phyloP scores from a whole-genome alignment of 2,888 invertebrate species.

The Euphydryas editha region DNA sequence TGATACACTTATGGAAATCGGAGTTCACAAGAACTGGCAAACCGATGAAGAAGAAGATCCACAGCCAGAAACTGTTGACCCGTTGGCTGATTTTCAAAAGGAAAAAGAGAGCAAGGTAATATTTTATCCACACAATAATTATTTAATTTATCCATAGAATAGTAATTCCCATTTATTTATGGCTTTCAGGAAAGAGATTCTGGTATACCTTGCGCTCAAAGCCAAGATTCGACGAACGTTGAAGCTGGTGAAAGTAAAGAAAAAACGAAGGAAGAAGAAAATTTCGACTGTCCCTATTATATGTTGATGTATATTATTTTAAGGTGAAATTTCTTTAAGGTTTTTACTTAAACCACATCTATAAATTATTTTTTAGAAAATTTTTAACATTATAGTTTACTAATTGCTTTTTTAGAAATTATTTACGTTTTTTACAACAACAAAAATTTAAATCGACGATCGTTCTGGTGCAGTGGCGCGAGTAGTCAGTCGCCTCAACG shows the following conservation, averaged over 20 bases:
- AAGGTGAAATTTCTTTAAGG: constrained; percentile 62
- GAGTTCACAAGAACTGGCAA: constrained; percentile 87
- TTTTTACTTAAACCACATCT: background rate
- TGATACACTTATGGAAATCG: constrained; percentile 95
- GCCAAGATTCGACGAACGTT: constrained; percentile 78
- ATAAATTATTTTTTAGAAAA: background rate
- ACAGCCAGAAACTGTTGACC: constrained; percentile 64
- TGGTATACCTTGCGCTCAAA: constrained; percentile 73
- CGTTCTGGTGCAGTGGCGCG: too few species aligned
- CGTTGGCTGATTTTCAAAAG: constrained; percentile 67
- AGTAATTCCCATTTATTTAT: background rate
- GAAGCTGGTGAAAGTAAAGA: constrained; percentile 76
- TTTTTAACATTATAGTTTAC: background rate
- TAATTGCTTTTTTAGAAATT: too few species aligned
- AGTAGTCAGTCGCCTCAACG: too few species aligned
- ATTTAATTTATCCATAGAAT: too few species aligned
- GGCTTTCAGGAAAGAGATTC: constrained; percentile 73
- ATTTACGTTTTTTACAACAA: too few species aligned
- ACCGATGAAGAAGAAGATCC: constrained; percentile 67
- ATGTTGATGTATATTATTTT: constrained; percentile 89
- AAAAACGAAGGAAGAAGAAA: constrained; percentile 69
- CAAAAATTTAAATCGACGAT: too few species aligned
- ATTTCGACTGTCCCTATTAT: constrained; percentile 85
- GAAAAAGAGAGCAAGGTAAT: constrained; percentile 71
- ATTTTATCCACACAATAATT: too few species aligned